These are phyloP conservation scores for Lagopus leucura DNA, from an alignment of 2,113 vertebrate genomes.

Conservation along the genomic window DNA sequence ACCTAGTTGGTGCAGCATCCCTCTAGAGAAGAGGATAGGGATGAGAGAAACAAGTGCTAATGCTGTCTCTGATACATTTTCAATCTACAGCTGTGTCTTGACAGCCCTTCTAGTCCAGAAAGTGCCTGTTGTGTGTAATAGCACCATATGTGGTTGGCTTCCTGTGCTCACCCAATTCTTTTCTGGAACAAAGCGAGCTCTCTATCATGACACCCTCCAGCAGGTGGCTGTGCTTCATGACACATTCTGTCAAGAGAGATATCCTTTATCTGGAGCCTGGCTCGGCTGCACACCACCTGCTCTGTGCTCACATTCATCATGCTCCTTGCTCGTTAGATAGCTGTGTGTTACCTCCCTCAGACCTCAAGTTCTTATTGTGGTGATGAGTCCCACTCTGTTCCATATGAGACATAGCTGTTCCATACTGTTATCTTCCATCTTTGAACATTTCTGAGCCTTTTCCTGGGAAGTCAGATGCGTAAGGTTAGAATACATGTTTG, in stretches of 20 bases:
- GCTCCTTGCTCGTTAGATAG: background rate
- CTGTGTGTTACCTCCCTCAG: background rate
- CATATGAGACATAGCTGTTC: background rate
- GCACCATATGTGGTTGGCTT: background rate
- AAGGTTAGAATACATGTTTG: background rate
- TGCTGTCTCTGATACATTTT: background rate
- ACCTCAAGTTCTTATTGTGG: background rate
- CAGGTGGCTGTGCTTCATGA: background rate
- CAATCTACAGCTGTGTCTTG: background rate
- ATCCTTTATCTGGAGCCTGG: background rate
- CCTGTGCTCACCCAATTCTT: background rate
- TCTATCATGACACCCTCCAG: background rate
- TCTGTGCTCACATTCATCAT: background rate
- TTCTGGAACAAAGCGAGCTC: background rate
- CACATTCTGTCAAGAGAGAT: background rate
- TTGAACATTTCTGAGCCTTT: background rate
- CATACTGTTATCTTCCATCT: background rate
- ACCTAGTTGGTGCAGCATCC: background rate
- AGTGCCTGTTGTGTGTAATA: background rate
- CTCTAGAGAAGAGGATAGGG: background rate
- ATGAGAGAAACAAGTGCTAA: background rate
- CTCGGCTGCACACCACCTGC: background rate
- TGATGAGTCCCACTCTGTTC: background rate
- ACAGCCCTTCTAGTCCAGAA: slow-evolving; percentile 22
- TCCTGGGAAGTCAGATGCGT: background rate